Conservation (phyloP, 2,797 vertebrate genomes). For the Oreortyx pictus region DNA sequence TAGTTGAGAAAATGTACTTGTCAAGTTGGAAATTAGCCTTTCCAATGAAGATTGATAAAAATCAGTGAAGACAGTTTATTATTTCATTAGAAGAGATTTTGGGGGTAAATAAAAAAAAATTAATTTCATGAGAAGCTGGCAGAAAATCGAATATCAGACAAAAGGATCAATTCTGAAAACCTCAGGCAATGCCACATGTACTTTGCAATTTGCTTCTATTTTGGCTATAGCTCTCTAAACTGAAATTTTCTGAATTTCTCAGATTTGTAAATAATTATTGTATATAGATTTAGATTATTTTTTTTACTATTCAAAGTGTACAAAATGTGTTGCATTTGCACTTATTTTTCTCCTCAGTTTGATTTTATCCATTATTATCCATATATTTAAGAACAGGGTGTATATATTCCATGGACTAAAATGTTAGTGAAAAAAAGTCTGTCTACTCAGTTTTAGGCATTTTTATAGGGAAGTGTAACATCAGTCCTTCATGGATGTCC, state of each 20-base stretch:
- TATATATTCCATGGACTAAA: background rate
- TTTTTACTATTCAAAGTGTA: background rate
- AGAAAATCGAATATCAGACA: background rate
- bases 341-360: background rate
- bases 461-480: background rate
- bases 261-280: background rate
- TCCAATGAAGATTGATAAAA: background rate
- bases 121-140: background rate
- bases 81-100: background rate
- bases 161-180: background rate
- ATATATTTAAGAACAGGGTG: background rate
- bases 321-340: background rate
- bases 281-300: background rate
- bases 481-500: background rate
- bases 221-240: background rate
- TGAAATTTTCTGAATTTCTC: background rate
- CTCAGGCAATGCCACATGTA: background rate
- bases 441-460: background rate
- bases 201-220: background rate
- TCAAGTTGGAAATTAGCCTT: background rate
- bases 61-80: background rate
- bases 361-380: background rate
- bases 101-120: background rate
- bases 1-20: background rate
- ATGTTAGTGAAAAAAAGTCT: background rate